phyloP scores from a whole-genome alignment of 1,140 invertebrate genomes.

The Aphaenogaster ashmeadi region DNA sequence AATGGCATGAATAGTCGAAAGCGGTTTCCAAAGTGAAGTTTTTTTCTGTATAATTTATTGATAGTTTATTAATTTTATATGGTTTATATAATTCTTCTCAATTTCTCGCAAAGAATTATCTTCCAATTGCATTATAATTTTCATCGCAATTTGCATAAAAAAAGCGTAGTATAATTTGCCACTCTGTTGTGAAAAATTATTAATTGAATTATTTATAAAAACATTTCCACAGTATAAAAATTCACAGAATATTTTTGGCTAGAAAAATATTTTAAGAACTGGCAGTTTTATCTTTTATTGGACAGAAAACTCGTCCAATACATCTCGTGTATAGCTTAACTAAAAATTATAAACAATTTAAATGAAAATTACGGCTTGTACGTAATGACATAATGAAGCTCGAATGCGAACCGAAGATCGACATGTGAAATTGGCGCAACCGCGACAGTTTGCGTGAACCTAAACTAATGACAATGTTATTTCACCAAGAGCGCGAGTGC shows the following conservation, averaged over 20 bases:
- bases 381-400: background rate
- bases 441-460: background rate
- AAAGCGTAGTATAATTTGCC: background rate
- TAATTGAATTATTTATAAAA: background rate
- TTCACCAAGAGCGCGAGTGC: constrained; percentile 13
- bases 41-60: background rate
- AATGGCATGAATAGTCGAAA: background rate
- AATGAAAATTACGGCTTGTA: background rate
- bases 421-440: background rate
- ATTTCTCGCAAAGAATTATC: background rate
- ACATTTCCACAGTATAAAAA: background rate
- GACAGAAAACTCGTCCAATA: background rate
- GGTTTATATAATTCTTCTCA: background rate
- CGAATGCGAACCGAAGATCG: constrained; percentile 1
- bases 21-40: background rate
- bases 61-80: background rate
- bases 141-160: background rate
- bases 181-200: background rate
- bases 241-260: background rate
- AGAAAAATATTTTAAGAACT: background rate
- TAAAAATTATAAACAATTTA: background rate
- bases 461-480: constrained; percentile 54
- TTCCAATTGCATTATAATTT: background rate
- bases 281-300: background rate
- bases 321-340: background rate